Evolutionary conservation across 2,888 invertebrate genomes (phyloP), one percentile per base, ranked within the genome.

Genomic region (Megastigmus dorsalis): DNA sequence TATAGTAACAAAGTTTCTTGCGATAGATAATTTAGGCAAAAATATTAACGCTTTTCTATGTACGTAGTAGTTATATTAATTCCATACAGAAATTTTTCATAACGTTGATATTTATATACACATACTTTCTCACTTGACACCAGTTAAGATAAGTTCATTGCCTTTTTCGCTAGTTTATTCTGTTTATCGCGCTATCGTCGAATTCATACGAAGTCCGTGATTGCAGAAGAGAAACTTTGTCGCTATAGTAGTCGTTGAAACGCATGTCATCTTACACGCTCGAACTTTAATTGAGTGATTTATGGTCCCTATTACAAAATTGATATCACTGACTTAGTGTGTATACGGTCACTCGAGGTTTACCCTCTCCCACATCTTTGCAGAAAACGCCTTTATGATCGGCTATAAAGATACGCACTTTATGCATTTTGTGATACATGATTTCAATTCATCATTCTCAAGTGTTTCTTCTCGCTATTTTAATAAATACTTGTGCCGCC

Each of bases 201-300:
- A 23, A 59, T 30, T 38, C 9, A 50, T n/a, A 30, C 33, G 26
- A 43, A 28, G 10, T 10, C 10, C n/a, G 36, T 52, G n/a, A 59
- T 69, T 59, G 57, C 36, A 18, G 15, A 63, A 57, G 45, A 54
- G 41, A 20, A 50, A 62, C 28, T 38, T 68, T 43, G 30, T 62
- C 55, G 28, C 7, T 6, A 63, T 55, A 13, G 33, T 52, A 30
- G 30, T 20, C 36, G 6, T 26, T 1, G 10, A 36, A 50, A 43
- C 28, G 50, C 50, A 45, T 33, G 52, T 36, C 13, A n/a, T 36
- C 43, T 62, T 41, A 72, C 13, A n/a, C 5, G 26, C 23, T 6
- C 13, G 26, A 28, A 50, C 18, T 54, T 57, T 68, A 62, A 74
- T 62, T 68, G 38, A 48, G 23, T 62, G 38, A 68, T 74, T 74